phyloP scores from a whole-genome alignment of 2,888 invertebrate genomes.

The Argyresthia albistria region DNA sequence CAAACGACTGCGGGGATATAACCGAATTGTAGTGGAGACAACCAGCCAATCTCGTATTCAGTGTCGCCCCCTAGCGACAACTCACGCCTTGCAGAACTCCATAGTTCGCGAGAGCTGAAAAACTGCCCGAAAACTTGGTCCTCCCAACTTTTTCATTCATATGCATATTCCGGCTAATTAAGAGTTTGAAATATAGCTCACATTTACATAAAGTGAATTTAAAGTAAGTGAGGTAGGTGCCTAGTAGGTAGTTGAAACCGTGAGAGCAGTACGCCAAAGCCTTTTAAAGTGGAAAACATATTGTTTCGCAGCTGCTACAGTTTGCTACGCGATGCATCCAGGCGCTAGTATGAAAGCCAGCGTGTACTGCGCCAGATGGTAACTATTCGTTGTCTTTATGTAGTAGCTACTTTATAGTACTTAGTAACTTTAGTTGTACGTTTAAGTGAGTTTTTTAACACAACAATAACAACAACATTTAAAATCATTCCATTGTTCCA shows the following conservation, averaged over 20 bases:
- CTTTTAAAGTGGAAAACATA: conserved; percentile 7
- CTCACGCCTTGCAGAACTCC: background rate
- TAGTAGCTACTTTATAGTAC: background rate
- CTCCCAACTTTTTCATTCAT: too few species aligned
- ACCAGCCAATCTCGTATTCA: conserved; percentile 26
- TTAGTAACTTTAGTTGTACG: too few species aligned
- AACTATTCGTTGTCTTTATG: conserved; percentile 5
- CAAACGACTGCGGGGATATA: conserved; percentile 50
- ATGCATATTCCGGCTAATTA: background rate
- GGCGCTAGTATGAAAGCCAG: conserved; percentile 4
- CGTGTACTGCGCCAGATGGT: conserved; percentile 3
- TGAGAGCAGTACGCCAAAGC: conserved; percentile 1
- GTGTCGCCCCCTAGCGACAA: conserved; percentile 14
- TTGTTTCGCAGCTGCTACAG: conserved; percentile 11
- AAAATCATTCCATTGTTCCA: too few species aligned
- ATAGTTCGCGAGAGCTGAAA: too few species aligned
- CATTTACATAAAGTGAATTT: background rate
- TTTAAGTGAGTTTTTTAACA: too few species aligned
- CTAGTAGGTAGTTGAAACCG: background rate
- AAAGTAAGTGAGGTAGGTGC: background rate
- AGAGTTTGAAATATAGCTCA: background rate
- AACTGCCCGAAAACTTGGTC: too few species aligned
- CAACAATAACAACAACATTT: too few species aligned
- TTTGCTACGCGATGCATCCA: conserved; percentile 1
- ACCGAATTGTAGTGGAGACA: conserved; percentile 19